Base-by-base conservation (phyloP, 2,113 vertebrate species). In the Sciurus niger region DNA sequence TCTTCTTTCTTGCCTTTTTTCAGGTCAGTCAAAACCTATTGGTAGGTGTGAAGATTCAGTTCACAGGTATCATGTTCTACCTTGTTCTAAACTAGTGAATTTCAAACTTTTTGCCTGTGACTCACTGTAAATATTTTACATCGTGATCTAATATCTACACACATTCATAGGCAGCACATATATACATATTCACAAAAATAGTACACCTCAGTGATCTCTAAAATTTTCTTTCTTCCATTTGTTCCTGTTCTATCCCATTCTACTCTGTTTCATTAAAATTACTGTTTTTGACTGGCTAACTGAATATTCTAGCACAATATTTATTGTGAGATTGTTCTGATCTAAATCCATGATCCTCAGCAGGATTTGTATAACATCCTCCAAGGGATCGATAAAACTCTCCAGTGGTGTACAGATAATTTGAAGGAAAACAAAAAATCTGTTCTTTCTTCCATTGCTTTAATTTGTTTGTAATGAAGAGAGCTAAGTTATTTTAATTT, bases 401-500 rank as follows among this genome's bases (percentile, higher is more conserved):
- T 78, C 17, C 24, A 60, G 40, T 18, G 17, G 4, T 93, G 0
- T 80, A 28, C 9, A 70, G 43, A 73, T 67, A 60, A 25, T 70
- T 92, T 96, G 73, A 58, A 86, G 46, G 22, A 67, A 70, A n/a
- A 85, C 55, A 43, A 48, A 89, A 32, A 3, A 89, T 8, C 58
- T 91, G 3, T 90, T 70, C 2, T 53, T 86, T 18, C 2, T 89
- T 67, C 22, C 22, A 77, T 53, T 74, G 4, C 63, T 88, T 93
- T 95, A 60, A 58, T 85, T 94, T 87, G 28, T 90, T 84, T 95
- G 83, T 79, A 78, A 53, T 78, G 58, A 92, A 90, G 32, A 94
- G 1, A 85, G 20, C n/a, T 92, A 72, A 85, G 20, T 40, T 92
- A 72, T 73, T 78, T 83, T 92, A 16, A 51, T 67, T 89, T 94